These are phyloP conservation scores for Stegodyphus dumicola DNA, from an alignment of 1,140 invertebrate genomes.

Conservation along the genomic window DNA sequence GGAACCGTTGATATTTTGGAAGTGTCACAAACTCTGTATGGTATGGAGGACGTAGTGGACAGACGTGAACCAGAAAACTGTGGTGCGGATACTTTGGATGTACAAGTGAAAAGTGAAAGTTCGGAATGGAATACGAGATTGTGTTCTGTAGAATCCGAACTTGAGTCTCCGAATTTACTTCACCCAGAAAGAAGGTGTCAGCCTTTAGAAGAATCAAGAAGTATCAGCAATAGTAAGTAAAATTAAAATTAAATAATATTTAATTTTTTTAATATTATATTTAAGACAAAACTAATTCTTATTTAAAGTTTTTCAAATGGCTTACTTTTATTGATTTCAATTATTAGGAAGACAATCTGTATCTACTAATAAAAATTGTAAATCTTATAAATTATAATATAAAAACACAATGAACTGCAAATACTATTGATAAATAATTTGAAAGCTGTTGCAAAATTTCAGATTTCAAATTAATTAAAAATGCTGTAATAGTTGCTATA, in stretches of 20 bases:
- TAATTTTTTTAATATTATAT: no score
- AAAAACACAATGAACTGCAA: no score
- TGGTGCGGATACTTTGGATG: neutral
- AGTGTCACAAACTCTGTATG: slow-evolving; percentile 41
- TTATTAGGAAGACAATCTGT: no score
- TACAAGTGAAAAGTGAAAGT: slow-evolving; percentile 8
- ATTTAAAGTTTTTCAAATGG: no score
- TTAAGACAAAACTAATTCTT: no score
- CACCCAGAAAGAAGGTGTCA: neutral
- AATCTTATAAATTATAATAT: no score
- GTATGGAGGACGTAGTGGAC: slow-evolving; percentile 4
- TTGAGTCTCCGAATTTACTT: neutral
- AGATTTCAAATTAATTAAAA: no score
- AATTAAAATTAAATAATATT: neutral
- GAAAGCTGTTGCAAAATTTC: no score
- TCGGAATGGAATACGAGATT: slow-evolving; percentile 1
- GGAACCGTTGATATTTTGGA: slow-evolving; percentile 33
- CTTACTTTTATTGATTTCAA: no score
- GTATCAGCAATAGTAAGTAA: neutral
- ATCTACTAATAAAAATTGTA: no score
- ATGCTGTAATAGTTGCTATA: no score
- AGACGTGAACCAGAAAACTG: neutral
- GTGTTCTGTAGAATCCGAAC: slow-evolving; percentile 5
- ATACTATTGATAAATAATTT: no score
- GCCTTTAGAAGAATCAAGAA: neutral